Base-by-base conservation (phyloP, 92 coral and sea anemone genomes). In the Muricea muricata region DNA sequence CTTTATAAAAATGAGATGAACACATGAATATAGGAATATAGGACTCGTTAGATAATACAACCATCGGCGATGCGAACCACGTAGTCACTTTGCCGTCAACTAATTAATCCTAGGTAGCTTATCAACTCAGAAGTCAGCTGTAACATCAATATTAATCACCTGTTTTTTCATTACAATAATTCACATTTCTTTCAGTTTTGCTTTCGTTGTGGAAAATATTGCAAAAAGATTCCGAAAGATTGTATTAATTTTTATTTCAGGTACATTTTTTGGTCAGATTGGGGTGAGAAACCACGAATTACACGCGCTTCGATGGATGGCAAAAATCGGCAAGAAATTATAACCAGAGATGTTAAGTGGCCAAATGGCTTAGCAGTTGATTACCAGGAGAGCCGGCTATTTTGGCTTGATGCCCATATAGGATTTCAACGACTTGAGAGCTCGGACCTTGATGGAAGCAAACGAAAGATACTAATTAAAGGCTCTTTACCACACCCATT, bases 341-440 rank as follows among this genome's bases (percentile, higher is more conserved):
- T 95, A 37, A 55, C 85, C 14, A 85, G 48, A 28, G 80, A 88
- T 32, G 93, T 95, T 60, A 82, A 83, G 48, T 95, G 98, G 98
- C 98, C 98, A 15, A 95, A 95, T 90, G 98, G 97, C 74, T 78
- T 95, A n/a, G 94, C 98, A 47, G 79, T 93, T 42, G 98, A 95
- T 68, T 90, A 88, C 80, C 80, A 88, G 54, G 87, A 83, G 21
- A 70, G 50, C 34, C 87, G 91, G 72, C 81, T 95, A 24, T 95
- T 91, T 73, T 95, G 98, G 98, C 85, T 94, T 14, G 98, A 95
- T 93, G 97, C 97, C 1, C 83, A 78, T 28, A 78, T 14, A 25
- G 54, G 25, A 29, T 39, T 2, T 34, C 57, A 56, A 57, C 47
- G 69, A 7, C 50, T 78, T 32, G 83, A 61, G 20, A 78, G 71